A percentile compares a stretch with the other conserved stretches of the same genome.
Evolutionary conservation across 2,888 invertebrate genomes (phyloP).

Genomic region (Stegana nigrithorax): DNA sequence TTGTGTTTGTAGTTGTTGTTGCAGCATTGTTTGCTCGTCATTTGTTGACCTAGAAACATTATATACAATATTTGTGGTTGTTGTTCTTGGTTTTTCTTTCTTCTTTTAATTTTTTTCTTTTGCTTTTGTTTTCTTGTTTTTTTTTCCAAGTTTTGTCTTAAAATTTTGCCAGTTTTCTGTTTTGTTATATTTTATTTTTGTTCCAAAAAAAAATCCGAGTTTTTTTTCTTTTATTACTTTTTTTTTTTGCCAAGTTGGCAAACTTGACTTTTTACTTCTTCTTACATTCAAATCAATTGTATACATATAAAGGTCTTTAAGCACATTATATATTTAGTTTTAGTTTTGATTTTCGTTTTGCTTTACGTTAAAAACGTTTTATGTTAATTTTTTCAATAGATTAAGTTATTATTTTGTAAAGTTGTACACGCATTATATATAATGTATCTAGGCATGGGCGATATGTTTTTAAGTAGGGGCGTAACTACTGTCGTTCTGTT

Average conservation of each 20-base stretch:
- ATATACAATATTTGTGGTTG: conserved; percentile 67
- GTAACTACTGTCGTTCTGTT: no score
- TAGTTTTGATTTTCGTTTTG: conserved; percentile 35
- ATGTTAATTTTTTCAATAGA: no score
- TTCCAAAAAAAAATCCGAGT: neutral
- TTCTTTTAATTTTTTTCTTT: conserved; percentile 8
- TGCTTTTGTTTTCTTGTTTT: neutral
- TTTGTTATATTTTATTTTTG: neutral
- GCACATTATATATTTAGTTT: no score
- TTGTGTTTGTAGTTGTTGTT: conserved; percentile 58
- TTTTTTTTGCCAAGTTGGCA: conserved; percentile 10
- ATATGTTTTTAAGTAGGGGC: no score
- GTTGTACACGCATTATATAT: conserved; percentile 68
- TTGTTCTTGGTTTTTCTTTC: conserved; percentile 32
- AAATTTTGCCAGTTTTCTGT: conserved; percentile 26
- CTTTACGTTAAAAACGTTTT: no score
- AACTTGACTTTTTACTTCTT: conserved; percentile 16
- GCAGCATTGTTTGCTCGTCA: conserved; percentile 68
- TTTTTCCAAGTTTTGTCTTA: conserved; percentile 25
- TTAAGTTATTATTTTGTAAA: neutral
- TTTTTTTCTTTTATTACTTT: conserved; percentile 20
- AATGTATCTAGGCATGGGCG: conserved; percentile 59
- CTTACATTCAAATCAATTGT: conserved; percentile 12
- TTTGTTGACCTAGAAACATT: conserved; percentile 70
- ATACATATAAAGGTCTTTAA: conserved; percentile 26